Conservation (phyloP, 2,888 invertebrate species). For the Mayetiola destructor region DNA sequence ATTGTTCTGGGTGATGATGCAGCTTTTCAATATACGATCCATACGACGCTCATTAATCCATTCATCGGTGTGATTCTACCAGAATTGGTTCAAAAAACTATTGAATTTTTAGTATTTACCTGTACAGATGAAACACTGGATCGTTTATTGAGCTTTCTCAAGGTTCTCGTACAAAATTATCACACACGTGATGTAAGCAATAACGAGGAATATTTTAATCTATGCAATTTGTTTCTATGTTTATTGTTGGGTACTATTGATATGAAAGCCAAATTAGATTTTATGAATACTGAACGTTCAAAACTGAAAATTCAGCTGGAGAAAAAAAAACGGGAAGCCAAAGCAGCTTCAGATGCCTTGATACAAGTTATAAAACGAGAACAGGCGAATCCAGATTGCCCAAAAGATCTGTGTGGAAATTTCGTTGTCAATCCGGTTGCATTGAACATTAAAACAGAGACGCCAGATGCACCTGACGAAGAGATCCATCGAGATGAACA, state of each 20-base stretch:
- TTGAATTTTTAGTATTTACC: slow-evolving; percentile 30
- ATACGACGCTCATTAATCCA: slow-evolving; percentile 26
- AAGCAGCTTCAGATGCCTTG: no score
- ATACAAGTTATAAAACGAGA: neutral
- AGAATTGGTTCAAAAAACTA: slow-evolving; percentile 28
- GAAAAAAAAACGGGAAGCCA: no score
- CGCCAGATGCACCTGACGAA: no score
- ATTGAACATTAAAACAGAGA: slow-evolving; percentile 1
- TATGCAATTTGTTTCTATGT: slow-evolving; percentile 31
- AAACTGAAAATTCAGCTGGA: neutral
- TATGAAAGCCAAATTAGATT: slow-evolving; percentile 22
- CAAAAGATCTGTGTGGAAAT: neutral
- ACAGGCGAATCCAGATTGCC: neutral
- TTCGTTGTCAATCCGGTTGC: slow-evolving; percentile 2
- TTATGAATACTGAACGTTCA: neutral
- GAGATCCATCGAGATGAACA: no score
- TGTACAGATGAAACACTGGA: slow-evolving; percentile 27
- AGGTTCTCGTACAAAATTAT: slow-evolving; percentile 29
- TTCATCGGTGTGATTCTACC: slow-evolving; percentile 30
- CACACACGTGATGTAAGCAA: slow-evolving; percentile 26
- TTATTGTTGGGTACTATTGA: slow-evolving; percentile 31
- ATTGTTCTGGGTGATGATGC: slow-evolving; percentile 26
- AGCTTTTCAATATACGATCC: slow-evolving; percentile 23
- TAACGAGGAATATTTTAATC: slow-evolving; percentile 29
- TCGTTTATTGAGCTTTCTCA: slow-evolving; percentile 30